These are phyloP conservation scores for Engystomops pustulosus DNA, from an alignment of 2,113 vertebrate genomes.

Conservation along the genomic window DNA sequence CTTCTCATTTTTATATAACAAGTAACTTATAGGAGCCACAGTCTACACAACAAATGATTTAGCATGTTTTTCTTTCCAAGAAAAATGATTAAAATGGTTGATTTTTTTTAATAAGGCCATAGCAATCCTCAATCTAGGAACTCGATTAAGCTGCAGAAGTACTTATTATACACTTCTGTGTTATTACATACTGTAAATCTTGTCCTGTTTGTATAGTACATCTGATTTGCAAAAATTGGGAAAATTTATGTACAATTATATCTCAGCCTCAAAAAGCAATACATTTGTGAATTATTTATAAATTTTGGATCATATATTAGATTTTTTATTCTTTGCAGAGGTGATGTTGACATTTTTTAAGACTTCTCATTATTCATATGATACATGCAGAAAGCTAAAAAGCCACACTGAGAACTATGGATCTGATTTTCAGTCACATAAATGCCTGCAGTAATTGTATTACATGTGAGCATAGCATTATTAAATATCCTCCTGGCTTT, in stretches of 20 bases:
- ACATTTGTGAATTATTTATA: too few species aligned
- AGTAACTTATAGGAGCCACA: background rate
- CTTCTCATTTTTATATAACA: conserved; percentile 41
- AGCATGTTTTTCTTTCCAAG: conserved; percentile 30
- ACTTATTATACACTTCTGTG: conserved; percentile 33
- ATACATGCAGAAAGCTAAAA: background rate
- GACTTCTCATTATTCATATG: background rate
- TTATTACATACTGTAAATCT: too few species aligned
- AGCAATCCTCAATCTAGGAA: background rate
- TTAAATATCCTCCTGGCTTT: too few species aligned
- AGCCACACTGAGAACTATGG: background rate
- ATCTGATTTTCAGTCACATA: too few species aligned
- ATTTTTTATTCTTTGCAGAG: too few species aligned
- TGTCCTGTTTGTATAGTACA: too few species aligned
- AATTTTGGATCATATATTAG: background rate
- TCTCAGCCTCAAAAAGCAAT: too few species aligned
- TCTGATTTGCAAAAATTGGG: too few species aligned
- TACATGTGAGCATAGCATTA: too few species aligned
- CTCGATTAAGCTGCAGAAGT: background rate
- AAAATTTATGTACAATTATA: too few species aligned
- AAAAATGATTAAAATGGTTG: conserved; percentile 34
- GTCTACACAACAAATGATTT: conserved; percentile 38
- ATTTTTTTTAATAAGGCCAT: background rate
- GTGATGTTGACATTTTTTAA: too few species aligned
- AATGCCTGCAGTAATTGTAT: too few species aligned